Evolutionary conservation across 2,797 vertebrate species (phyloP), one percentile per base, ranked within the genome.

Genomic region (Smutsia gigantea): DNA sequence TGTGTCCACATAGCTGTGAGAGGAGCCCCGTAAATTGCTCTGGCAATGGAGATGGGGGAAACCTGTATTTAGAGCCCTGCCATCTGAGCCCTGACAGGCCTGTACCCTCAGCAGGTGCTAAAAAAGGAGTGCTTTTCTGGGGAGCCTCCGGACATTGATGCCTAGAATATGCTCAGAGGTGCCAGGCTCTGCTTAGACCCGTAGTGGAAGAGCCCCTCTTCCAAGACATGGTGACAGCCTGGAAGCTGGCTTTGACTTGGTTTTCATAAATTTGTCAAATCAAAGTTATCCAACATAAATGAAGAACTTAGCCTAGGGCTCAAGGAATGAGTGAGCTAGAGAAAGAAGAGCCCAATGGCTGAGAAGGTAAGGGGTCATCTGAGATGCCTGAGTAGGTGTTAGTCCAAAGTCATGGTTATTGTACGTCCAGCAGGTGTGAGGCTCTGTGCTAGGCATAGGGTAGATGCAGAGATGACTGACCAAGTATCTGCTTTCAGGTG

Each of bases 81-180:
- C 39, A 7, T 18, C 42, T 51, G n/a, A 4, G 18, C 46, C n/a
- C 3, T 15, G 19, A 1, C 29, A 31, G 31, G 18, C 27, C 23
- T 4, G 49, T 37, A 19, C 31, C 17, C 69, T 90, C 4, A 0
- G 23, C 63, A 34, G 75, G 27, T 15, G 68, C 37, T n/a, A 21
- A 46, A 59, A 19, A 19, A 66, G 81, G n/a, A 77, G 42, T 34
- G 23, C 14, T n/a, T 57, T 18, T 27, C 23, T 39, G 69, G 14
- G 39, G n/a, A 53, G 39, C 46, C 18, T 3, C 1, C 18, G 31
- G 49, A 5, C 3, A 6, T 1, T 17, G 71, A 49, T 23, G 42
- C n/a, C 18, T 25, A 13, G 55, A 23, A 19, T 3, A 19, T 77
- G 15, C 64, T 31, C 0, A 0, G 0, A 4, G 21, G 17, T 71